Evolutionary conservation across 2,113 vertebrate species (phyloP).

Genomic region (Rhodinocichla rosea): DNA sequence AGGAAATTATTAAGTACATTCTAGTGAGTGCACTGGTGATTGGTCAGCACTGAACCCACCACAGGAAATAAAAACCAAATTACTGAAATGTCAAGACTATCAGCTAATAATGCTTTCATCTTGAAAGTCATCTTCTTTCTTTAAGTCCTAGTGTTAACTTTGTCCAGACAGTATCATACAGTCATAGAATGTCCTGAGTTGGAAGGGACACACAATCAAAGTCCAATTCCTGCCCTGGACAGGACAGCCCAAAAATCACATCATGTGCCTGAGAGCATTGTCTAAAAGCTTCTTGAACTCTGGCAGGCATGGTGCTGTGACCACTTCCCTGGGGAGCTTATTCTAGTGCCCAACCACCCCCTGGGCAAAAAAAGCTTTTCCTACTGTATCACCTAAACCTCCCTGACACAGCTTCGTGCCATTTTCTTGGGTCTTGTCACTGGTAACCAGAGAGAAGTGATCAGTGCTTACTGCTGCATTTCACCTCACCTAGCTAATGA

Average conservation of each 20-base stretch:
- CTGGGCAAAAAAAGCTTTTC: not conserved
- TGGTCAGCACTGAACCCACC: no score
- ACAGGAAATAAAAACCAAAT: not conserved
- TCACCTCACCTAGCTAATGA: not conserved
- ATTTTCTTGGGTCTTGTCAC: not conserved
- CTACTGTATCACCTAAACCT: not conserved
- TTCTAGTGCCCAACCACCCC: not conserved
- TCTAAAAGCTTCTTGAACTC: not conserved
- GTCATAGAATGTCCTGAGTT: not conserved
- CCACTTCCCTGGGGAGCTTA: not conserved
- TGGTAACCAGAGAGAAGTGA: not conserved
- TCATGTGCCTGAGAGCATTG: not conserved
- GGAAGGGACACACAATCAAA: not conserved
- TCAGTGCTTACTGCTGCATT: not conserved
- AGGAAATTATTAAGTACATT: no score
- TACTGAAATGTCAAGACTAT: not conserved
- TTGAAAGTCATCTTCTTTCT: not conserved
- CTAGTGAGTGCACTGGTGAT: no score
- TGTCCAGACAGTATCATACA: not conserved
- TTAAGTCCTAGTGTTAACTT: not conserved
- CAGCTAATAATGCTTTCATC: not conserved
- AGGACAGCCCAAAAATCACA: not conserved
- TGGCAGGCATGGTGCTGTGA: not conserved
- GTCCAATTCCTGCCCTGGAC: not conserved
- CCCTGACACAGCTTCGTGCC: not conserved